phyloP scores from a whole-genome alignment of 1,140 invertebrate genomes.

The Homarus americanus region DNA sequence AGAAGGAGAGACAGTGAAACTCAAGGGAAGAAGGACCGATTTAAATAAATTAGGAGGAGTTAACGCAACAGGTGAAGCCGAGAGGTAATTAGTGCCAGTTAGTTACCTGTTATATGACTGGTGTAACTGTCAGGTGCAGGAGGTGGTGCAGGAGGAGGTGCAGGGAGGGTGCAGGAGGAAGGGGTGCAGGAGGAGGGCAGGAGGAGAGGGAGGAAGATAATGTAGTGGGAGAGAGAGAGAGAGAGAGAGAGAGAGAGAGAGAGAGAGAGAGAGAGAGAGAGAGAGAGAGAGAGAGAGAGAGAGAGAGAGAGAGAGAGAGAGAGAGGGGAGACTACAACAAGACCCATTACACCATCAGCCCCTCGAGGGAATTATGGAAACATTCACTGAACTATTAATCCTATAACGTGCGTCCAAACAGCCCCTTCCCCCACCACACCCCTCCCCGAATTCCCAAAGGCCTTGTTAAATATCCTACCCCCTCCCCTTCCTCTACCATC shows the following conservation, averaged over 20 bases:
- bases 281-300: constrained; percentile 8
- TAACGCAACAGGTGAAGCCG: background rate
- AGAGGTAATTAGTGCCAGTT: background rate
- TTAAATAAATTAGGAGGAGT: too few relatives aligned
- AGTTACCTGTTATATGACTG: too few relatives aligned
- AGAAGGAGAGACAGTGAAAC: background rate
- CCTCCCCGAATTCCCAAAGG: too few relatives aligned
- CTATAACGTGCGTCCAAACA: too few relatives aligned
- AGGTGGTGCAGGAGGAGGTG: too few relatives aligned
- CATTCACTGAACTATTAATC: too few relatives aligned
- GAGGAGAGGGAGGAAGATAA: background rate
- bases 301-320: constrained; percentile 33
- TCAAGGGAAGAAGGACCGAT: background rate
- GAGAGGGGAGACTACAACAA: background rate
- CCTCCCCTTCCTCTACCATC: too few relatives aligned
- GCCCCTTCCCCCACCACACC: too few relatives aligned
- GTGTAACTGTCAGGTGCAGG: too few relatives aligned
- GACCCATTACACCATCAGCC: too few relatives aligned
- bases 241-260: constrained; percentile 31
- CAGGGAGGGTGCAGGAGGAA: background rate
- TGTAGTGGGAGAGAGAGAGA: background rate
- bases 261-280: background rate
- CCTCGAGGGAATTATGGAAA: too few relatives aligned
- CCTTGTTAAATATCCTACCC: too few relatives aligned
- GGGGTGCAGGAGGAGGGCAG: background rate